Conservation (phyloP, 1,140 invertebrate species). For the Eufriesea mexicana region DNA sequence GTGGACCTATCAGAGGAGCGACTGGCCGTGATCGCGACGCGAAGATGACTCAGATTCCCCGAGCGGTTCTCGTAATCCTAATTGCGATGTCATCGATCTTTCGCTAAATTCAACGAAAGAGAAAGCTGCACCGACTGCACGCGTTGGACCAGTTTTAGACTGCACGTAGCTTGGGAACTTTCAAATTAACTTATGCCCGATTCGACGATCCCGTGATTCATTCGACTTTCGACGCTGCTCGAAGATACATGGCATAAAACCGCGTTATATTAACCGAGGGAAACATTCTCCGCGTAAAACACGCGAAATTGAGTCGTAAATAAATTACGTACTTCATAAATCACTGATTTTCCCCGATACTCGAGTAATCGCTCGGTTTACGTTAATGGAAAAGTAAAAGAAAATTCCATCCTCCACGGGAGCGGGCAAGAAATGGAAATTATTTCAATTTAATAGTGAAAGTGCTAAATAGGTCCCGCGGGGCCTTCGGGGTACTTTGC, state of each 20-base stretch:
- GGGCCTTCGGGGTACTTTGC: background rate
- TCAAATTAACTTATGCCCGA: conserved; percentile 52
- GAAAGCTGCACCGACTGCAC: conserved; percentile 53
- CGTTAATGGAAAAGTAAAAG: background rate
- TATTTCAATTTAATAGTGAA: background rate
- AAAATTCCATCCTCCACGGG: too few relatives aligned
- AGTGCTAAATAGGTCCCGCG: background rate
- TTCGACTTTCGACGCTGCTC: background rate
- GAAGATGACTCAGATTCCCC: conserved; percentile 11
- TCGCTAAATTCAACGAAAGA: conserved; percentile 63
- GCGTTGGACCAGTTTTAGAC: conserved; percentile 39
- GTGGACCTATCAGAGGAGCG: background rate
- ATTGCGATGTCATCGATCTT: conserved; percentile 59
- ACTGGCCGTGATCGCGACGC: background rate
- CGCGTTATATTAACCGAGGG: background rate
- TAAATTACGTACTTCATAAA: background rate
- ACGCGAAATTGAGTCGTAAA: background rate
- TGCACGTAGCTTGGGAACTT: conserved; percentile 46
- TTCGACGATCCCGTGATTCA: conserved; percentile 10
- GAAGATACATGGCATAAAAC: background rate
- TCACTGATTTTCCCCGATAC: background rate
- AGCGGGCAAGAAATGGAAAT: background rate
- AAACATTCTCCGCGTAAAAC: background rate
- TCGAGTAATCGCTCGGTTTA: too few relatives aligned
- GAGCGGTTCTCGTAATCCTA: background rate